Percentiles rank a stretch among this genome's conserved stretches.
Conservation (phyloP, 1,140 invertebrate genomes). For the Drosophila sp. region DNA sequence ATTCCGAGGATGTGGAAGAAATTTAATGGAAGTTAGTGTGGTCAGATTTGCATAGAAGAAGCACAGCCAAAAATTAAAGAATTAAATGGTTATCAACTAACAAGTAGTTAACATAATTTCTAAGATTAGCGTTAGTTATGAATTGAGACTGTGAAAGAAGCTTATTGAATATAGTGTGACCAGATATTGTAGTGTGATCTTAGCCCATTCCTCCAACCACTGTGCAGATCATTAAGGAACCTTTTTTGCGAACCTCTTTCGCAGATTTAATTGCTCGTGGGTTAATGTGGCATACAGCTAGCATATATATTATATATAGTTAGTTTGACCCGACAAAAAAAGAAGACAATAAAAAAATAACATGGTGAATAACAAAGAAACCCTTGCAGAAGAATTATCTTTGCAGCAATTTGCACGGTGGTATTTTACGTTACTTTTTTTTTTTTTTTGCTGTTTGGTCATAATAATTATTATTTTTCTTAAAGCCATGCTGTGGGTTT, state of each 20-base stretch:
- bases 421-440: constrained; percentile 16
- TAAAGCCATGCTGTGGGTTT: constrained; percentile 33
- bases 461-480: constrained; percentile 72
- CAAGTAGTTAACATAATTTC: no score
- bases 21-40: no score
- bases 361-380: not conserved
- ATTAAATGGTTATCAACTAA: no score
- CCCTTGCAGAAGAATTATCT: constrained; percentile 6
- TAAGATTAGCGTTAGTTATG: no score
- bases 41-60: no score
- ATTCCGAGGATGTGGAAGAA: no score
- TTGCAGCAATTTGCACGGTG: constrained; percentile 35
- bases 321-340: not conserved
- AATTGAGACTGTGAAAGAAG: no score
- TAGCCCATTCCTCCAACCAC: not conserved
- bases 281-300: constrained; percentile 1
- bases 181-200: no score
- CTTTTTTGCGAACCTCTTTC: not conserved
- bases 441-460: not conserved
- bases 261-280: constrained; percentile 1
- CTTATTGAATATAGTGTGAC: no score
- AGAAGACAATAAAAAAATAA: not conserved
- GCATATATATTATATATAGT: not conserved
- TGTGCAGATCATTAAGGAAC: constrained; percentile 4
- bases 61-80: no score